phyloP scores from a whole-genome alignment of 1,140 invertebrate species.

The Cydia pomonella region DNA sequence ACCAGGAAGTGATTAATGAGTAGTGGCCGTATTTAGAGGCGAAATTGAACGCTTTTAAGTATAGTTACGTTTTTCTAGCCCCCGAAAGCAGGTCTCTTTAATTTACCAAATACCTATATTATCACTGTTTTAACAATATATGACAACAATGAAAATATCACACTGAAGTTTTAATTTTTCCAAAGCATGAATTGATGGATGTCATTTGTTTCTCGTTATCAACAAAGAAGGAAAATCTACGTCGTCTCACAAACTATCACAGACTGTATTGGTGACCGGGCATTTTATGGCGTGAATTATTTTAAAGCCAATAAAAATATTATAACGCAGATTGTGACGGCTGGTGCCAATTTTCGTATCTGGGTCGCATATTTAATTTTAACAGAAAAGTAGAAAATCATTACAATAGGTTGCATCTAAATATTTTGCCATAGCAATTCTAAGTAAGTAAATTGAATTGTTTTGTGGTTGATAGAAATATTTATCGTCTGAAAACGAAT shows the following conservation, averaged over 20 bases:
- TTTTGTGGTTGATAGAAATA: too few relatives aligned
- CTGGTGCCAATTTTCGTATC: neutral
- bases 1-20: too few relatives aligned
- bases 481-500: too few relatives aligned
- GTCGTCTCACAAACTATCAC: neutral
- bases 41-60: too few relatives aligned
- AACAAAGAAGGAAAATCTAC: neutral
- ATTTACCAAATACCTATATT: too few relatives aligned
- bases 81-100: too few relatives aligned
- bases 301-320: conserved; percentile 8
- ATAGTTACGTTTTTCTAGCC: too few relatives aligned
- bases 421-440: neutral
- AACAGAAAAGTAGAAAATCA: neutral
- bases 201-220: neutral
- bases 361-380: neutral
- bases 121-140: too few relatives aligned
- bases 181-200: neutral
- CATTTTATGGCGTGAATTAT: neutral
- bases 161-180: too few relatives aligned
- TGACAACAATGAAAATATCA: too few relatives aligned
- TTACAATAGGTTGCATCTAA: neutral
- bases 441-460: too few relatives aligned
- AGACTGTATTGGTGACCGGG: neutral
- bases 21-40: too few relatives aligned
- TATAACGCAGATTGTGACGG: neutral